These are phyloP conservation scores for Rhabdophis nuchalis DNA, from an alignment of 2,797 vertebrate species.

Conservation along the genomic window DNA sequence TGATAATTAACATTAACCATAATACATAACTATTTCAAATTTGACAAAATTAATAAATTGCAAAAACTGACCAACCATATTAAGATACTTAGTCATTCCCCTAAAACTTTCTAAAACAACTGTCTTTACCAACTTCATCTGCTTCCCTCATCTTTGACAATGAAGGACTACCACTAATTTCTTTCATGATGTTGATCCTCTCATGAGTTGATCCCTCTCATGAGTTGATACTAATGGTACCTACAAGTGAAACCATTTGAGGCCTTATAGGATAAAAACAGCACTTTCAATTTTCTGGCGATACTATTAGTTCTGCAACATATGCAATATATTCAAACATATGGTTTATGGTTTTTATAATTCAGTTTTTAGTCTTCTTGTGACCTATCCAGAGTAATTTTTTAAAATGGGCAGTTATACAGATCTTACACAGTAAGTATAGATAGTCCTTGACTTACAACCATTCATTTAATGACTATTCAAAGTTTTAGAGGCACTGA, in stretches of 20 bases:
- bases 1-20: background rate
- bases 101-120: background rate
- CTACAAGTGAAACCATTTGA: background rate
- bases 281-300: background rate
- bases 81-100: background rate
- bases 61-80: background rate
- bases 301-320: background rate
- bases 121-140: background rate
- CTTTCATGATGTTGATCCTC: background rate
- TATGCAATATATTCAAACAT: background rate
- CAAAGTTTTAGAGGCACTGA: too few relatives aligned
- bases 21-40: background rate
- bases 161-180: background rate
- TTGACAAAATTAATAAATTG: background rate
- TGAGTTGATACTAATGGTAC: background rate
- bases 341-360: background rate
- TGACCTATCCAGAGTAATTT: background rate
- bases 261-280: background rate
- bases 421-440: background rate
- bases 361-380: background rate
- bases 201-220: too few relatives aligned
- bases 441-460: background rate
- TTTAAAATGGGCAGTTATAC: background rate
- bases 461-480: background rate
- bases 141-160: background rate